A percentile compares a stretch with the other conserved stretches of the same genome.
Conservation (phyloP, 1,140 invertebrate genomes). For the Mesaphorura yosii region DNA sequence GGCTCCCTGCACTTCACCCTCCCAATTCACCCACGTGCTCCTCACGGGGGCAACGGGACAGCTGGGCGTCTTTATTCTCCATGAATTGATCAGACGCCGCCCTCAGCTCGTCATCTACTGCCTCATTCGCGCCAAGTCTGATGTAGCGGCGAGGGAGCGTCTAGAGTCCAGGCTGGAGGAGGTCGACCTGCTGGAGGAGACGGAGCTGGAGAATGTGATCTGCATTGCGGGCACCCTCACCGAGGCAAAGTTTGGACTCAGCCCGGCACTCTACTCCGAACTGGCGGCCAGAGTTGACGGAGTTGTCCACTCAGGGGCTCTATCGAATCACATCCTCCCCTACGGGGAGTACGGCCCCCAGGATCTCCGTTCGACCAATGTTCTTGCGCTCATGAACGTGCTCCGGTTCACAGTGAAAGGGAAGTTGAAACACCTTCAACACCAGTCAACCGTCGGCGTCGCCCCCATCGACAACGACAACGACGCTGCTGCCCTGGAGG, state of each 20-base stretch:
- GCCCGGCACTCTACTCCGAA: neutral
- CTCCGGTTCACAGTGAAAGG: neutral
- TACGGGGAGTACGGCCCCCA: neutral
- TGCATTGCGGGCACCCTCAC: slow-evolving; percentile 2
- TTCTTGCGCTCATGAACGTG: neutral
- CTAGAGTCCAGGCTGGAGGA: neutral
- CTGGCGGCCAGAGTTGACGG: neutral
- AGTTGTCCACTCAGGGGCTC: neutral
- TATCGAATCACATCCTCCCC: neutral
- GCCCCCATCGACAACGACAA: neutral
- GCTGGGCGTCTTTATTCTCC: slow-evolving; percentile 5
- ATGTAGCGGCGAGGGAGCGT: neutral
- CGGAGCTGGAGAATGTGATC: slow-evolving; percentile 1
- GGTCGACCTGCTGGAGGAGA: neutral
- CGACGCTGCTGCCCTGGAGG: neutral
- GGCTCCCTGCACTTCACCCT: no score
- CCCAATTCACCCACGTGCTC: slow-evolving; percentile 7
- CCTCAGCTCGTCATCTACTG: neutral
- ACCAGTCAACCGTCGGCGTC: slow-evolving; percentile 1
- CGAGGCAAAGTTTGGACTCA: neutral
- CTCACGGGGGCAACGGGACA: slow-evolving; percentile 18
- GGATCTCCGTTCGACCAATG: slow-evolving; percentile 2
- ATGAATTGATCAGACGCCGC: neutral
- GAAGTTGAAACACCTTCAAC: neutral
- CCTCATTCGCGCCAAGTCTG: slow-evolving; percentile 4